phyloP scores from a whole-genome alignment of 1,140 invertebrate genomes.

The Popillia japonica region DNA sequence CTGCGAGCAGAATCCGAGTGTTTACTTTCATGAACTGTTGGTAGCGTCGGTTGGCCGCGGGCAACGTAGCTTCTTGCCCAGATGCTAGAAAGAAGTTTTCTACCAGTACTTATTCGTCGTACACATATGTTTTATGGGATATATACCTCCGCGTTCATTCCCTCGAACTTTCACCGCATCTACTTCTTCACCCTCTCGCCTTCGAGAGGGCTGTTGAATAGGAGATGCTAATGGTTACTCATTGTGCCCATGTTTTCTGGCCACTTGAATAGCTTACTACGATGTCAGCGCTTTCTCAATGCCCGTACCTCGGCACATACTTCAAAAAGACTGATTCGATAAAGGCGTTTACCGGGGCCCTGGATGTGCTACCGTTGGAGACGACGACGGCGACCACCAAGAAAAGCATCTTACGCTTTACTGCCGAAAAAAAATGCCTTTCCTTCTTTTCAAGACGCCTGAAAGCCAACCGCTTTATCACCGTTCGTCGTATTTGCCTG shows the following conservation, averaged over 20 bases:
- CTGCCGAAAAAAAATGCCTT: not conserved
- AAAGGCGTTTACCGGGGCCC: conserved; percentile 15
- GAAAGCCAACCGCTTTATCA: not conserved
- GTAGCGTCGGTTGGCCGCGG: not conserved
- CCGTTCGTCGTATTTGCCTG: not conserved
- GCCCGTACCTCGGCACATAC: not conserved
- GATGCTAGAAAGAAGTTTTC: not conserved
- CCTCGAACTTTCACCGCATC: not conserved
- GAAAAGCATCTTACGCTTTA: no score
- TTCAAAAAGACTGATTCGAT: conserved; percentile 33
- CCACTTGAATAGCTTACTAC: conserved; percentile 29
- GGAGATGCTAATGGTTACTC: conserved; percentile 22
- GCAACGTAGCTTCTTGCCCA: not conserved
- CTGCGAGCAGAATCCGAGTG: not conserved
- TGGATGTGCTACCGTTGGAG: not conserved
- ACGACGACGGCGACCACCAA: not conserved
- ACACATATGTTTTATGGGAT: not conserved
- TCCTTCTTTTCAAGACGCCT: not conserved
- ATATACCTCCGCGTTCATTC: not conserved
- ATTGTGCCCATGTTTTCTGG: conserved; percentile 28
- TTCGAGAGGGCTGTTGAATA: conserved; percentile 12
- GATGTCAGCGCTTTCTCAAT: conserved; percentile 22
- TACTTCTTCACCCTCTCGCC: not conserved
- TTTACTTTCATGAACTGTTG: not conserved
- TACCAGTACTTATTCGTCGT: not conserved